Base-by-base conservation (phyloP, 2,888 invertebrate species). In the Petrophora chlorosata region DNA sequence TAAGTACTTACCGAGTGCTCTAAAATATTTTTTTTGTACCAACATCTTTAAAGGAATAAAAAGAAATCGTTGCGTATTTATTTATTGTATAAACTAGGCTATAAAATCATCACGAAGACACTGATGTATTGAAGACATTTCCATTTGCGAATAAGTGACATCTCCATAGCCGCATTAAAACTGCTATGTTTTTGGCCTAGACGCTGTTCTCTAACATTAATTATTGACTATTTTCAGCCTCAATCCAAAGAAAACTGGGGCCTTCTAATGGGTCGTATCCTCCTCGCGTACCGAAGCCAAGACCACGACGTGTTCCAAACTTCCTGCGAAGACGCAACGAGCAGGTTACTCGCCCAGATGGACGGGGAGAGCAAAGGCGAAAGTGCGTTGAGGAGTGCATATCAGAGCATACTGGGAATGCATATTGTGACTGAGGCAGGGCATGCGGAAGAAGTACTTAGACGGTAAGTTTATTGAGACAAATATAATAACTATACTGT, bases 191-290 rank as follows among this genome's bases (percentile, higher is more conserved):
- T n/a, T n/a, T n/a, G n/a, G n/a, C n/a, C n/a, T 19, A 19, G 19
- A 4, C 1, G 5, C 1, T 5, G 1, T 19, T 19, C 7, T 19
- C 5, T 5, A 19, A 15, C n/a, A 8, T 29, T 26, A 9, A 17
- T 38, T 46, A 19, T 9, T 8, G 4, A 4, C 19, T 19, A 9
- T 15, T 53, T 48, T 14, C 55, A 89, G 89, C 87, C 88, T 3
- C 65, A 79, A 2, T 82, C 81, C 3, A 82, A 86, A 49, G 89
- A 90, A 60, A 93, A 92, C 67, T 97, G 96, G 96, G 95, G 95
- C 26, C 92, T 95, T 0, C 92, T 94, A 22, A 92, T 96, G 66
- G 96, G 96, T 3, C 91, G 92, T 43, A 92, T 94, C 0, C 87
- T 96, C 2, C 79, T 95, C 3, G 84, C 92, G 4, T 92, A 93